Evolutionary conservation across 1,140 invertebrate species (phyloP).

Genomic region (Glossosoma conforme): DNA sequence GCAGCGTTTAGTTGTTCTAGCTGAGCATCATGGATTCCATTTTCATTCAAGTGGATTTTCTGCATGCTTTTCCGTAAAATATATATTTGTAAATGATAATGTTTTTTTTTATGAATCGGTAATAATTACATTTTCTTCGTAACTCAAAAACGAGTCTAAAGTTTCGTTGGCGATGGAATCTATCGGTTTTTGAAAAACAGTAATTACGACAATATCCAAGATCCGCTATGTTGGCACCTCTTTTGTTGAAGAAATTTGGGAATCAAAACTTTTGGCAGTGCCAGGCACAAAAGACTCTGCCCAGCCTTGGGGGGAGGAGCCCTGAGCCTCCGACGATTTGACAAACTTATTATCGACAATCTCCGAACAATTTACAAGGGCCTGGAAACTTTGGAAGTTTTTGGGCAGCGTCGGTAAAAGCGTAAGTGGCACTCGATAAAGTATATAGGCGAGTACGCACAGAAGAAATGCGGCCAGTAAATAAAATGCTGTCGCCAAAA

Average conservation of each 20-base stretch:
- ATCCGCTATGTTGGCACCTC: conserved; percentile 19
- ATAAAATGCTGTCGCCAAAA: no score
- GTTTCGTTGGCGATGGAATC: no score
- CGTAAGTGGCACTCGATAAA: neutral
- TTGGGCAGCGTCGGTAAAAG: conserved; percentile 6
- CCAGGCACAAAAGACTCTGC: conserved; percentile 25
- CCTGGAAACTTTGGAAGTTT: conserved; percentile 20
- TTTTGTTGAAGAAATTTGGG: conserved; percentile 16
- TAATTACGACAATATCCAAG: conserved; percentile 24
- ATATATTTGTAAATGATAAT: no score
- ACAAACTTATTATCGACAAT: conserved; percentile 32
- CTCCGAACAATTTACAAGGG: conserved; percentile 30
- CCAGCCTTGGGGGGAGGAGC: neutral
- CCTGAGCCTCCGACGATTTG: conserved; percentile 29
- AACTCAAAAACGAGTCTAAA: no score
- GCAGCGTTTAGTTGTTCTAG: no score
- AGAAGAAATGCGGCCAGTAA: no score
- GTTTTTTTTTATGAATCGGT: no score
- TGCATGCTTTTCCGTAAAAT: no score
- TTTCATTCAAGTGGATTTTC: no score
- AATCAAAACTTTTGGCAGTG: conserved; percentile 29
- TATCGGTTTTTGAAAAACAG: no score
- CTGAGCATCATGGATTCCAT: no score
- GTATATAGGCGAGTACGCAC: neutral
- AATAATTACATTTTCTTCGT: no score